Evolutionary conservation across 2,888 invertebrate species (phyloP).

Genomic region (Archaeoteleia sp.): DNA sequence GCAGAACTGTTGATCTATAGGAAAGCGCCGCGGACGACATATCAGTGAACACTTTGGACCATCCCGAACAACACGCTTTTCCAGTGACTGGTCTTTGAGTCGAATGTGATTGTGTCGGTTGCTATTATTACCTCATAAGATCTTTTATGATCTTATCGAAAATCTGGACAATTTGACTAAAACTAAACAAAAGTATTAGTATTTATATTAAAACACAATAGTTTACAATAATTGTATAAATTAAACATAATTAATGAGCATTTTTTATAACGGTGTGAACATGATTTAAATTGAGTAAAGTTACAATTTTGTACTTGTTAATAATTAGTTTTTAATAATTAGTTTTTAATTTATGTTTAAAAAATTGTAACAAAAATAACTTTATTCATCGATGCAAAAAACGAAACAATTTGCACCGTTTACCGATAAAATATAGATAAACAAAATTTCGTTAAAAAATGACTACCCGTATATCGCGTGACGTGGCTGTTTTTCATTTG

Average conservation of each 20-base stretch:
- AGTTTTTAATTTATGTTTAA: constrained; percentile 2
- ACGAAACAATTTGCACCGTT: not conserved
- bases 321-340: too few species aligned
- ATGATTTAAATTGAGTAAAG: too few species aligned
- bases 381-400: constrained; percentile 3
- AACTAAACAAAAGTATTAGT: too few species aligned
- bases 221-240: not conserved
- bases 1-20: constrained; percentile 66
- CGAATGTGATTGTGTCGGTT: not conserved
- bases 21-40: constrained; percentile 70
- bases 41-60: constrained; percentile 67
- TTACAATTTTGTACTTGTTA: too few species aligned
- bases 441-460: not conserved
- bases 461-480: too few species aligned
- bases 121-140: too few species aligned
- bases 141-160: too few species aligned
- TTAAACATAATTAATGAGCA: not conserved
- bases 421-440: constrained; percentile 8
- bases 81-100: constrained; percentile 67
- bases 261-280: too few species aligned
- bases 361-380: not conserved
- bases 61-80: constrained; percentile 60
- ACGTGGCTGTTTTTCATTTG: too few species aligned
- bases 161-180: too few species aligned
- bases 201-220: not conserved